Base-by-base conservation (phyloP, 1,140 invertebrate genomes). In the Drosophila kikkawai region DNA sequence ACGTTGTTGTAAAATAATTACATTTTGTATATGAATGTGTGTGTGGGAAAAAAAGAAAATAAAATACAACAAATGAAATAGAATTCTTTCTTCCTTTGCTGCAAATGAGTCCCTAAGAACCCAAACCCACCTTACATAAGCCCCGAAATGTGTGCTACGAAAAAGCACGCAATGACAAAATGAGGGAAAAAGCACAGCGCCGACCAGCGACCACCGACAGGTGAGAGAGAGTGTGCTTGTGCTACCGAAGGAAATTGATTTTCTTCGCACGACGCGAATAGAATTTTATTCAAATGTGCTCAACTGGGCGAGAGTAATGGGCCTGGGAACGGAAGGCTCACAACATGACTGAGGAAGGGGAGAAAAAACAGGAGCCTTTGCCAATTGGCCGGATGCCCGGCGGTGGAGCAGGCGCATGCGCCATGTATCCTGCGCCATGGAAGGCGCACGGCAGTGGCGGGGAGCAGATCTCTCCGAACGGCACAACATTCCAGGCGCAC, bases 231-330 rank as follows among this genome's bases (percentile, higher is more conserved):
- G 48, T 13, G 44, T 60, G 26, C 26, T 29, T 29, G 66, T 41
- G 51, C 17, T 55, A 39, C 42, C 75, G 42, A 79, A 65, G 55
- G 75, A 80, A 80, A 80, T 80, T 80, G 76, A 80, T 80, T 80
- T 80, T 80, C 76, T 37, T 79, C 63, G 61, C 69, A 29, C 50
- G 51, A 48, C 67, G 81, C 81, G 82, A 84, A 82, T 84, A 84
- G 79, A 82, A 85, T 85, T 76, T 82, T 88, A 88, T 91, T 91
- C 79, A 86, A 91, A 91, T 91, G 88, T 83, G 90, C 75, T 86
- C 90, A 91, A 90, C 90, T 83, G 67, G 77, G 85, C 85, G 90
- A 79, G 78, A 74, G 69, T 91, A 91, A 91, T 91, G 57, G 77
- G 77, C 82, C 79, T 91, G 90, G 85, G 90, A 91, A 90, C 45